phyloP scores from a whole-genome alignment of 2,113 vertebrate species.

The Empidonax alnorum region DNA sequence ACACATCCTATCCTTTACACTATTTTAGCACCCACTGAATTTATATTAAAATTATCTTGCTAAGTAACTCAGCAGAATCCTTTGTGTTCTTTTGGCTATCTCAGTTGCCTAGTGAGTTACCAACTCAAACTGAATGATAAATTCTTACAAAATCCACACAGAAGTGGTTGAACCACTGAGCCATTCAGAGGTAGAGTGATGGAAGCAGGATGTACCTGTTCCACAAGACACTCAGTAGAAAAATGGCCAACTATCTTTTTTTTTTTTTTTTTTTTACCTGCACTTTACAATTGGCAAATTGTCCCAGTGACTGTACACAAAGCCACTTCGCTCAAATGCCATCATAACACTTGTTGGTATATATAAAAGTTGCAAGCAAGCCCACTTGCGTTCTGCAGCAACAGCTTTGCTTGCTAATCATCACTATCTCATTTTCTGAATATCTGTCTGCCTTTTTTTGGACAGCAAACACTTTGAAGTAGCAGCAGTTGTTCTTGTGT shows the following conservation, averaged over 20 bases:
- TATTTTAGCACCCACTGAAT: background rate
- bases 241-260: background rate
- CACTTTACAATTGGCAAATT: background rate
- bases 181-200: background rate
- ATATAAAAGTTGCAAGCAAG: background rate
- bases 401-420: background rate
- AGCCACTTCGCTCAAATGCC: background rate
- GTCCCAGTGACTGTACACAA: background rate
- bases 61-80: background rate
- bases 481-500: background rate
- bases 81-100: background rate
- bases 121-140: background rate
- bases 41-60: background rate
- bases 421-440: background rate
- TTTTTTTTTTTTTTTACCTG: background rate
- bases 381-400: background rate
- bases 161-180: background rate
- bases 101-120: background rate
- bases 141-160: background rate
- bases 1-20: background rate
- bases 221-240: background rate
- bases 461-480: background rate
- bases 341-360: background rate
- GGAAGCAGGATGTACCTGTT: background rate
- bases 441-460: background rate